Base-by-base conservation (phyloP, 2,888 invertebrate genomes). In the Harpalus rubripes region DNA sequence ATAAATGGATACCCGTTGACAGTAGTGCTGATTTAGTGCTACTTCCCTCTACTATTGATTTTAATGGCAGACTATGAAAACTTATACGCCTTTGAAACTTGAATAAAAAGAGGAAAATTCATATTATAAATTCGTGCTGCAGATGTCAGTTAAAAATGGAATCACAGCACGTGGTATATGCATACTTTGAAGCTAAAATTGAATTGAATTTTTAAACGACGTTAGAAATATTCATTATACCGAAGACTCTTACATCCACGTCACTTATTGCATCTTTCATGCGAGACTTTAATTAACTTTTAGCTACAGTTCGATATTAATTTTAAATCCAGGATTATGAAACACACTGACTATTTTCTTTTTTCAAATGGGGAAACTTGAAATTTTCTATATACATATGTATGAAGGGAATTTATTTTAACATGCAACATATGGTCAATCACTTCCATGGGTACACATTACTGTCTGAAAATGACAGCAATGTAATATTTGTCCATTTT, bases 71-170 rank as follows among this genome's bases (percentile, higher is more conserved):
- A 32, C 15, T 32, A 32, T 39, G 68, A 16, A 65, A 68, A 68
- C 68, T 68, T 68, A 65, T 32, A 68, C 41, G 68, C 41, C 32
- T 16, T 16, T 41, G 41, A 68, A 68, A 68, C 68, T 68, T 68
- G 41, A 68, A 68, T 68, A 32, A 68, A 68, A 68, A 68, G 65
- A 68, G 68, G 39, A 41, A 68, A 41, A 39, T 68, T 68, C 68
- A 41, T 68, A 68, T 68, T 68, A 68, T 68, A 41, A 68, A 68
- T 68, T 68, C 41, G 32, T 16, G 39, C 68, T 68, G 68, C 68
- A 68, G 68, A 68, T 68, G 68, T 68, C 68, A 68, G 68, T 68
- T 68, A 68, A 68, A 68, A 68, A 68, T 68, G 68, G 68, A 68
- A 39, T 68, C 68, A 41, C 68, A 68, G 68, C 68, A 68, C 68